Percentiles rank a stretch among this genome's conserved stretches.
Evolutionary conservation across 2,113 vertebrate species (phyloP).

Genomic region (Microcebus ravelobensis): DNA sequence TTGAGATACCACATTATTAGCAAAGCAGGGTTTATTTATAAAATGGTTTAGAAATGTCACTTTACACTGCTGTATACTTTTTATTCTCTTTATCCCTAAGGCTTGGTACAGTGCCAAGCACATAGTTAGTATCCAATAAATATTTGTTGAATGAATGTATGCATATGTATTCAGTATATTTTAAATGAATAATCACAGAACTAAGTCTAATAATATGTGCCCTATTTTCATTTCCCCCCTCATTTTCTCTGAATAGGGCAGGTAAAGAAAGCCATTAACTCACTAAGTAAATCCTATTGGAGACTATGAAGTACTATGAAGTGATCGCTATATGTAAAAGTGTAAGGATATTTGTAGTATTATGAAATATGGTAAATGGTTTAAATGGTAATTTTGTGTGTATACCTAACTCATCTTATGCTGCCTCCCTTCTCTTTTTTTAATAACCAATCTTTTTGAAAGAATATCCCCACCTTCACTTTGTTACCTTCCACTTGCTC

Average conservation of each 20-base stretch:
- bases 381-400: neutral
- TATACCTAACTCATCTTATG: neutral
- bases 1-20: conserved; percentile 40
- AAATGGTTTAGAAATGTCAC: conserved; percentile 34
- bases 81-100: conserved; percentile 25
- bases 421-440: neutral
- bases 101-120: conserved; percentile 1
- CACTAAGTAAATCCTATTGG: neutral
- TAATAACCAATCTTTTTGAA: neutral
- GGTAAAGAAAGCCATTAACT: conserved; percentile 11
- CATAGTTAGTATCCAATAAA: conserved; percentile 29
- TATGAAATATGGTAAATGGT: neutral
- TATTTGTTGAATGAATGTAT: conserved; percentile 47
- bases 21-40: conserved; percentile 49
- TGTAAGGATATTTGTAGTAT: neutral
- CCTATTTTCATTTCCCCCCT: neutral
- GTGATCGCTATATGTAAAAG: neutral
- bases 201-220: conserved; percentile 1
- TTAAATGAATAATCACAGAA: conserved; percentile 58
- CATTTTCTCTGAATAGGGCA: conserved; percentile 26
- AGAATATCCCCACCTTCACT: neutral
- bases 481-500: neutral
- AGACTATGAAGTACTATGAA: neutral
- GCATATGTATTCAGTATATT: conserved; percentile 35
- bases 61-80: conserved; percentile 54